Evolutionary conservation across 2,888 invertebrate genomes (phyloP).

Genomic region (Hirtodrosophila duncani): DNA sequence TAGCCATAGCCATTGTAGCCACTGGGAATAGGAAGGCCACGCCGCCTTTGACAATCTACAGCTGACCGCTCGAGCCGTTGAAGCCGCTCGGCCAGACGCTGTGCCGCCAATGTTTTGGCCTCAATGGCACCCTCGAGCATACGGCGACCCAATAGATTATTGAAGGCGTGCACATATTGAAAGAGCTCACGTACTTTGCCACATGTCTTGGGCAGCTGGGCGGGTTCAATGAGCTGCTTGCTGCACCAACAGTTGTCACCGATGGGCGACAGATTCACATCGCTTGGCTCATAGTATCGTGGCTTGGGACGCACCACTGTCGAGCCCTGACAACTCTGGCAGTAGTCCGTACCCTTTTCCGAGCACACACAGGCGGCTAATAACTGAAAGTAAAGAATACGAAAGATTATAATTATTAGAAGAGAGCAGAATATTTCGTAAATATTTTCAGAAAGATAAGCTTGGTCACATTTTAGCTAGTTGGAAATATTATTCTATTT

Average conservation of each 20-base stretch:
- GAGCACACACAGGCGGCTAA: slow-evolving; percentile 73
- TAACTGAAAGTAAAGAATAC: too few relatives aligned
- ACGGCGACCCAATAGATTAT: slow-evolving; percentile 66
- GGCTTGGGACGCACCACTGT: slow-evolving; percentile 56
- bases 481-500: too few relatives aligned
- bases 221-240: slow-evolving; percentile 76
- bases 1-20: slow-evolving; percentile 13
- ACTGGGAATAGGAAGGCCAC: slow-evolving; percentile 20
- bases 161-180: slow-evolving; percentile 65
- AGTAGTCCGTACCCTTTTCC: slow-evolving; percentile 69
- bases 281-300: slow-evolving; percentile 48
- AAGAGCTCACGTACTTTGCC: slow-evolving; percentile 74
- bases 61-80: slow-evolving; percentile 60
- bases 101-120: slow-evolving; percentile 55
- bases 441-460: too few relatives aligned
- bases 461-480: too few relatives aligned
- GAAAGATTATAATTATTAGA: too few relatives aligned
- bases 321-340: slow-evolving; percentile 56
- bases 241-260: slow-evolving; percentile 77
- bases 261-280: slow-evolving; percentile 65
- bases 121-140: slow-evolving; percentile 62
- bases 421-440: too few relatives aligned
- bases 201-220: slow-evolving; percentile 70
- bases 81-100: slow-evolving; percentile 62
- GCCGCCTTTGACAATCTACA: slow-evolving; percentile 45